phyloP scores from a whole-genome alignment of 1,140 invertebrate genomes.

The Tetraneura akinire region DNA sequence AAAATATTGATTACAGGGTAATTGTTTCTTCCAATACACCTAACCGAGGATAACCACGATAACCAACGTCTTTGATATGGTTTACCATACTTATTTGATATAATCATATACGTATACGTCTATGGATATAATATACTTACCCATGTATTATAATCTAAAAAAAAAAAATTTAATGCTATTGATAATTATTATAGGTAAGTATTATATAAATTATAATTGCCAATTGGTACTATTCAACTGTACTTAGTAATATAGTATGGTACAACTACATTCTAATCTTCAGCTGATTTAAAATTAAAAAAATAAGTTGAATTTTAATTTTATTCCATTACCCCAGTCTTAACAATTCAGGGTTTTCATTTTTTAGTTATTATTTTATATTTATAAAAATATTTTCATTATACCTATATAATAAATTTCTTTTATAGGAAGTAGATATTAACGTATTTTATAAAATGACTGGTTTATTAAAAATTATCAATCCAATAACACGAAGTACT shows the following conservation, averaged over 20 bases:
- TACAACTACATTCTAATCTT: neutral
- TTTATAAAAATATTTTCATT: no score
- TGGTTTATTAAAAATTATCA: slow-evolving; percentile 8
- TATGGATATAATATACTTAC: no score
- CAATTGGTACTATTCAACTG: no score
- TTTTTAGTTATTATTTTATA: neutral
- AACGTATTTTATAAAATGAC: neutral
- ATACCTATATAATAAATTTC: no score
- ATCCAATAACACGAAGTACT: slow-evolving; percentile 38
- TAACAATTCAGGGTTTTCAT: neutral
- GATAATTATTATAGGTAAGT: no score
- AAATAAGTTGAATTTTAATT: slow-evolving; percentile 23
- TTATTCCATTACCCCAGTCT: neutral
- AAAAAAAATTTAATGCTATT: no score
- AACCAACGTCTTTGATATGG: no score
- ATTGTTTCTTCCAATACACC: neutral
- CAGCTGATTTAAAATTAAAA: slow-evolving; percentile 35
- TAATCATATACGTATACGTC: no score
- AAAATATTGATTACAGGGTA: neutral
- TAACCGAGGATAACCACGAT: neutral
- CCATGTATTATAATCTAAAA: no score
- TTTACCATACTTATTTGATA: no score
- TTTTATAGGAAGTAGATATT: neutral
- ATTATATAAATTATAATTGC: no score
- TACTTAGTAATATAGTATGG: no score